Base-by-base conservation (phyloP, 2,888 invertebrate genomes). In the Colostygia pectinataria region DNA sequence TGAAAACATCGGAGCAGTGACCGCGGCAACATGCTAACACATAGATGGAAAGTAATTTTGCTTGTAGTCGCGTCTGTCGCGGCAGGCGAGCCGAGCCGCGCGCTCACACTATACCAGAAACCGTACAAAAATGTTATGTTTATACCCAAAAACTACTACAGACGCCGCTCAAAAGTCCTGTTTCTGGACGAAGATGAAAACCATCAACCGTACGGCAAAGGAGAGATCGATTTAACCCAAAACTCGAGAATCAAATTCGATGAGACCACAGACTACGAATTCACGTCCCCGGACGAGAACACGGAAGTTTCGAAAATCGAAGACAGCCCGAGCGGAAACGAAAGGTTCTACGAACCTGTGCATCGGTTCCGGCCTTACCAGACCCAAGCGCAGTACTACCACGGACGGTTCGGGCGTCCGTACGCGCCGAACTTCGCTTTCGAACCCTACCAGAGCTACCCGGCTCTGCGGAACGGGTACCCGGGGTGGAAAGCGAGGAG, bases 21-120 rank as follows among this genome's bases (percentile, higher is more conserved):
- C 86, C 88, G 84, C 62, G 24, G 36, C 79, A 89, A 83, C 74
- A 91, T 91, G 91, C 82, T 80, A 20, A 78, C 82, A 76, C 82
- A 84, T 74, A 77, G 74, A 74, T 90, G 89, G 91, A 91, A 90
- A 89, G 88, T 90, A 67, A 65, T 89, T 65, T 64, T 90, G 64
- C 70, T 90, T 41, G 75, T 83, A 37, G 77, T 73, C 45, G 80
- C 81, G 66, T 73, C 81, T 55, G 75, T 77, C 20, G 77, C 71
- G 39, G 77, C 81, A 14, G 80, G 71, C 63, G 90, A 91, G 67
- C 81, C 83, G 52, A 84, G 80, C 66, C 83, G 85, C 48, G 87
- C 88, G 63, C 70, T 88, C 10, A 79, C 83, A 63, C 63, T 82
- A 65, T 83, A 85, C 63, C 74, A 78, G 50, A 76, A 71, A 40